Base-by-base conservation (phyloP, 2,888 invertebrate species). In the Hofmannophila pseudospretella region DNA sequence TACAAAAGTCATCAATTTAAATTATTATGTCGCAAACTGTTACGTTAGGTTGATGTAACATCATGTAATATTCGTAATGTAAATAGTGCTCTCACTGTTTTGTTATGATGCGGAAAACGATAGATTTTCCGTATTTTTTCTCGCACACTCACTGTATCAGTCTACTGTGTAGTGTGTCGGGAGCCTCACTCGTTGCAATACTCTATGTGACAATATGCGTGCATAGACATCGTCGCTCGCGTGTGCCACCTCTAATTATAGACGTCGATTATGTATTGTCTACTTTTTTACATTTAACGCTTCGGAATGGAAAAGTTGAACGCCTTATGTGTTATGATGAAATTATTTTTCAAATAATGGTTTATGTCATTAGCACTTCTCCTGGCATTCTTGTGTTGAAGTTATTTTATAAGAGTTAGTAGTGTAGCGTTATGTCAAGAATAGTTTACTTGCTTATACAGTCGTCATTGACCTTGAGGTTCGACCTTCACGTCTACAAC, bases 241-340 rank as follows among this genome's bases (percentile, higher is more conserved):
- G 77, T 74, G 77, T 58, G 47, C 42, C 48, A 46, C 51, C 44
- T 54, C 53, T 74, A 73, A 76, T 78, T 76, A 70, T 55, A 44
- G 44, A 53, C 57, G 54, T 52, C 65, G 63, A 67, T 69, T 69
- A 74, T 67, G 69, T 70, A 75, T 76, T 77, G 76, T 77, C 58
- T 67, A 51, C 45, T 66, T 69, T 75, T 76, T 77, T 74, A 67
- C 66, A 63, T 62, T 61, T 61, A 64, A 64, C 63, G 68, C 69
- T 55, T 65, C 62, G 66, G 65, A 77, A 74, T 76, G 73, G 74
- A 79, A 79, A 77, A 78, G 78, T 77, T 73, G 74, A 75, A 71
- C 57, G 73, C 66, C 64, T 74, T 58, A 62, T 57, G 64, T 65
- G 59, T 56, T 62, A 67, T 72, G 62, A 74, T 59, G 67, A 69